Evolutionary conservation across 2,797 vertebrate species (phyloP), one percentile per base, ranked within the genome.

Genomic region (Lates japonicus): DNA sequence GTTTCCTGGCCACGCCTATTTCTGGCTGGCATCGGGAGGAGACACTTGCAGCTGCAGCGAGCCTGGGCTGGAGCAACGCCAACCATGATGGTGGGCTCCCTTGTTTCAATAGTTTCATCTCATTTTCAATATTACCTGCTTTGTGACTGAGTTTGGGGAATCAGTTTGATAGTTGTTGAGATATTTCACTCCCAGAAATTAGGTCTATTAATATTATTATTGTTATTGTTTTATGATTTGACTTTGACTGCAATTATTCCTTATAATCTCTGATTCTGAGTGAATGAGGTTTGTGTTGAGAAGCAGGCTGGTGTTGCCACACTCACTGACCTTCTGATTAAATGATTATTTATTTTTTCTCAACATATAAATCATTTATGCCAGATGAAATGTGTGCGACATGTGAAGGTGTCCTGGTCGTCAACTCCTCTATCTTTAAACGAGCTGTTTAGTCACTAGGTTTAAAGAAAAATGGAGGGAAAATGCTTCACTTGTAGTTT

Each of bases 1-100:
- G 98, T 66, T 99, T 99, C 90, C 93, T 99, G 84, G 98, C 85
- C 98, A 99, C 0, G 98, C 98, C 54, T 99, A 99, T 93, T 99
- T 99, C 76, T 98, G 55, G 97, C 98, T 0, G 98, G 98, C 69
- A 99, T 99, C 46, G n/a, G 98, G 98, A 76, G 98, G 98, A 74
- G 98, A 99, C 90, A 99, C 98, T n/a, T n/a, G n/a, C n/a, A n/a
- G n/a, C n/a, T n/a, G n/a, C n/a, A n/a, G n/a, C n/a, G n/a, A n/a
- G n/a, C 98, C 0, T 99, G 98, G 98, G 0, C 93, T 99, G 76
- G 98, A n/a, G 98, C 78, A 99, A 97, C 75, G 96, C 97, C 83
- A 99, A 99, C 88, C 97, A 98, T 19, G 98, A 99, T 66, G 98
- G 98, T 92, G 31, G n/a, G 33, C 17, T 55, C 51, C 29, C 13